A percentile compares a stretch with the other conserved stretches of the same genome.
These are phyloP conservation scores for Pandemis corylana DNA, from an alignment of 2,888 invertebrate species.

Conservation along the genomic window DNA sequence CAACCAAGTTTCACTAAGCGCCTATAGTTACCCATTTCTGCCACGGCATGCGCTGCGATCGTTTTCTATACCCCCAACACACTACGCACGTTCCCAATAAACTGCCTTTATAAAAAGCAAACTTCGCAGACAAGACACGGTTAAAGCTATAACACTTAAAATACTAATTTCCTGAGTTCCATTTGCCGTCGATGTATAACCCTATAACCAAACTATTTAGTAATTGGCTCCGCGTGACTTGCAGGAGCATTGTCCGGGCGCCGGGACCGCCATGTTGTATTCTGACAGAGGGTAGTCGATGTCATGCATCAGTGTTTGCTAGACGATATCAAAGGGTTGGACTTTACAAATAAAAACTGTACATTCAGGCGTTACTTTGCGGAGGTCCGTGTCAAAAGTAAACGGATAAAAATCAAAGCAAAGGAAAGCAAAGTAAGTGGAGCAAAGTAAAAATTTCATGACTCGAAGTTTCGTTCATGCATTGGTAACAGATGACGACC, in stretches of 20 bases:
- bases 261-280: neutral
- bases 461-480: too few species aligned
- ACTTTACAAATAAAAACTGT: neutral
- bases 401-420: too few species aligned
- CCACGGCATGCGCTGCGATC: too few species aligned
- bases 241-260: slow-evolving; percentile 1
- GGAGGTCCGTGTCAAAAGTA: too few species aligned
- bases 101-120: neutral
- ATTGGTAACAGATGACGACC: too few species aligned
- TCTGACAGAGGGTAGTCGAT: neutral
- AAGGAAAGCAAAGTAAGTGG: too few species aligned
- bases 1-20: too few species aligned
- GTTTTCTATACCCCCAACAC: too few species aligned
- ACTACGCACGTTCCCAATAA: too few species aligned
- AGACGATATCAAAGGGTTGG: neutral
- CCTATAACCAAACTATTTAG: slow-evolving; percentile 26
- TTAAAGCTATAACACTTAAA: neutral
- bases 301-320: neutral
- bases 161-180: slow-evolving; percentile 11
- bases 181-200: neutral
- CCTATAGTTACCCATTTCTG: too few species aligned
- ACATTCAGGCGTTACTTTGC: too few species aligned
- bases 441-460: too few species aligned
- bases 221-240: slow-evolving; percentile 27
- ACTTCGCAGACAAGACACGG: neutral